Percentiles rank a stretch among this genome's conserved stretches.
phyloP scores from a whole-genome alignment of 2,888 invertebrate species.

The Temnothorax unifasciatus region DNA sequence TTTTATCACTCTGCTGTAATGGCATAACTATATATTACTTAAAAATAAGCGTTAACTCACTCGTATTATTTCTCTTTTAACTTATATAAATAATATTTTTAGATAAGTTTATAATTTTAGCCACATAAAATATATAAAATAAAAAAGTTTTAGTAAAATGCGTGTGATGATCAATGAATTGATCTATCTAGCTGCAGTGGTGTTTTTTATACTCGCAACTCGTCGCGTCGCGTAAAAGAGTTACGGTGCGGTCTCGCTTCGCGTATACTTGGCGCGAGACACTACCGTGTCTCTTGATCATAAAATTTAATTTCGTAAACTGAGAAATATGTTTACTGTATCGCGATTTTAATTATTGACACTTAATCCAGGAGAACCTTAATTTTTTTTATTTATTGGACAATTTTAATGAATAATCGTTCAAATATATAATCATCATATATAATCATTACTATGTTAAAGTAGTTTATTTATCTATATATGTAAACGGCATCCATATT shows the following conservation, averaged over 20 bases:
- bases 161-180: neutral
- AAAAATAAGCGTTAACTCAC: neutral
- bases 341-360: neutral
- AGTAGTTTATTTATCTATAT: conserved; percentile 6
- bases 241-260: too few relatives aligned
- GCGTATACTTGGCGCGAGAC: too few relatives aligned
- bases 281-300: too few relatives aligned
- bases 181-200: neutral
- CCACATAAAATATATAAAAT: neutral
- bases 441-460: conserved; percentile 16
- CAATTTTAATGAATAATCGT: neutral
- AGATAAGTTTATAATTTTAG: neutral
- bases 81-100: neutral
- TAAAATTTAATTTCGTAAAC: neutral
- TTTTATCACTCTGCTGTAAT: neutral
- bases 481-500: neutral
- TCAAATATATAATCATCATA: conserved; percentile 4
- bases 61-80: neutral
- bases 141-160: neutral
- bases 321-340: neutral
- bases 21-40: neutral
- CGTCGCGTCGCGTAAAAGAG: too few relatives aligned
- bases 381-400: neutral
- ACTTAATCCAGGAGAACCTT: neutral
- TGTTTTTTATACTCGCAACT: neutral